Conservation (phyloP, 2,113 vertebrate genomes). For the Prionailurus bengalensis region DNA sequence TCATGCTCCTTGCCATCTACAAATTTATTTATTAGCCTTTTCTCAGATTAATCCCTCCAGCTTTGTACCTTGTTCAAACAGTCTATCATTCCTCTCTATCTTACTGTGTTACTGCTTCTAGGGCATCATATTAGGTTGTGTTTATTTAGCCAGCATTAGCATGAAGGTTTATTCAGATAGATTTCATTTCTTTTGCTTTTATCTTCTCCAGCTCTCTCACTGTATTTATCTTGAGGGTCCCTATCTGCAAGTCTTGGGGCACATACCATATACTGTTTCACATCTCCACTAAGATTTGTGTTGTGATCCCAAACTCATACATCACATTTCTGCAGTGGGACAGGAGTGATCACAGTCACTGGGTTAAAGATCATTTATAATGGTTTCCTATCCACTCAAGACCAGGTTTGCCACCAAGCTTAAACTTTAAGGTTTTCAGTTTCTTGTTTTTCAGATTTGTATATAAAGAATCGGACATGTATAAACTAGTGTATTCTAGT, state of each 20-base stretch:
- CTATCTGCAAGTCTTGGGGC: neutral
- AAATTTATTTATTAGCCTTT: conserved; percentile 2
- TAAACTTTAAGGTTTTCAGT: conserved; percentile 38
- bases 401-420: conserved; percentile 37
- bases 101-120: conserved; percentile 26
- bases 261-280: neutral
- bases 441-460: conserved; percentile 42
- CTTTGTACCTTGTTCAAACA: neutral
- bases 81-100: neutral
- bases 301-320: neutral
- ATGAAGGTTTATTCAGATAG: neutral
- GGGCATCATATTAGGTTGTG: neutral
- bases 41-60: neutral
- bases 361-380: neutral
- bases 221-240: neutral
- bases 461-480: neutral
- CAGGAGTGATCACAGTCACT: neutral
- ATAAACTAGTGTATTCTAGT: neutral
- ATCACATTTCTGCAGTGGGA: neutral
- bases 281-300: neutral
- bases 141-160: neutral
- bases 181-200: conserved; percentile 43
- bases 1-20: conserved; percentile 14
- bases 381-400: neutral
- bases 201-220: neutral